These are phyloP conservation scores for Chironomus striatipennis DNA, from an alignment of 1,140 invertebrate species.

Conservation along the genomic window DNA sequence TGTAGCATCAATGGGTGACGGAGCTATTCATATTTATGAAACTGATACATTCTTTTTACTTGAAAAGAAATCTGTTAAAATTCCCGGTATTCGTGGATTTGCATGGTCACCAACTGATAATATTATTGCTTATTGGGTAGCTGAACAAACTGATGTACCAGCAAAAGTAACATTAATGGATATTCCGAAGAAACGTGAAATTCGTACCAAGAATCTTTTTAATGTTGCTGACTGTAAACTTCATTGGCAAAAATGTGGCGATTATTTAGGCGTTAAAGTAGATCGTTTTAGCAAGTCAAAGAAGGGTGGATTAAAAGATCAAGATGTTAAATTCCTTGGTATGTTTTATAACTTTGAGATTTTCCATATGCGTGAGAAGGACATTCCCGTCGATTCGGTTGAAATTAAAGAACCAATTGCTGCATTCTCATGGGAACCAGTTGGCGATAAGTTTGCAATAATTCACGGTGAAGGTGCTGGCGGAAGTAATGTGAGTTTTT, in stretches of 20 bases:
- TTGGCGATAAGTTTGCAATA: slow-evolving; percentile 91
- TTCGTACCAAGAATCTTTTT: slow-evolving; percentile 95
- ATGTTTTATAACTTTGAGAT: slow-evolving; percentile 99
- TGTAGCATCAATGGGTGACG: slow-evolving; percentile 81
- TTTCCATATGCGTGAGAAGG: slow-evolving; percentile 96
- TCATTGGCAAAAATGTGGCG: slow-evolving; percentile 98
- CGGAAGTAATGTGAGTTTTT: slow-evolving; percentile 86
- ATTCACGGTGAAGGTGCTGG: slow-evolving; percentile 83
- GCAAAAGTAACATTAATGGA: slow-evolving; percentile 76
- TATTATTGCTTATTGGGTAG: slow-evolving; percentile 96
- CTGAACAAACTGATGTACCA: slow-evolving; percentile 88
- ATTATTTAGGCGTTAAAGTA: slow-evolving; percentile 96
- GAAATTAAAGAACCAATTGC: slow-evolving; percentile 90
- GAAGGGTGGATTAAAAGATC: slow-evolving; percentile 71
- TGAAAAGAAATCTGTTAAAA: slow-evolving; percentile 92
- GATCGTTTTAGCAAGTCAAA: slow-evolving; percentile 92
- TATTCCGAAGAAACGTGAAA: slow-evolving; percentile 79
- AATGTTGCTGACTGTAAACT: slow-evolving; percentile 97
- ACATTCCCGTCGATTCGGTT: slow-evolving; percentile 95
- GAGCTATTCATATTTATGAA: slow-evolving; percentile 88
- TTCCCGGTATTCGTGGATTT: slow-evolving; percentile 87
- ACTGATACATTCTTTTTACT: slow-evolving; percentile 87
- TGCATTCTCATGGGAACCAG: slow-evolving; percentile 97
- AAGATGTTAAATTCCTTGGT: slow-evolving; percentile 87
- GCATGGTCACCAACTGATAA: slow-evolving; percentile 97